Evolutionary conservation across 2,113 vertebrate genomes (phyloP), one percentile per base, ranked within the genome.

Genomic region (Thamnophis sirtalis): DNA sequence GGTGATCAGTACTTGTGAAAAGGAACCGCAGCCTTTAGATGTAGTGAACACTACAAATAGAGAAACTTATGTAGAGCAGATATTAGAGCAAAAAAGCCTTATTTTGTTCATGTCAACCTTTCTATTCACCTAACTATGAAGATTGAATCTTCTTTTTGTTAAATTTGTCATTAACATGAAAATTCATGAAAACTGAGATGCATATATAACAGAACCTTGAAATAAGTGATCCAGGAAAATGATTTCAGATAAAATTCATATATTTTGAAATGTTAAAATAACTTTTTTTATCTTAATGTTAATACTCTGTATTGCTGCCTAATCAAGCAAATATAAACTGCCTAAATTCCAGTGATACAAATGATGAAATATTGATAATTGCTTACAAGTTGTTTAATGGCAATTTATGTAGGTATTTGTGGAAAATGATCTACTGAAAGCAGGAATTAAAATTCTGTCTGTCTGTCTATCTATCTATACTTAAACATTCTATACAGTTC

Each of bases 1-100:
- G 94, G 93, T 95, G 95, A 91, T 63, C 92, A 68, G 87, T 33
- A 88, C 93, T 89, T 94, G 94, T 92, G 90, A 94, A 93, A 96
- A 86, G 93, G 86, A 93, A 93, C 49, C 84, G 93, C 6, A 13
- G 85, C 0, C 94, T 94, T 89, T 9, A 22, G 93, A 88, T 22
- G 2, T 89, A 2, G 2, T 48, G 90, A 89, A 56, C 15, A 0
- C 90, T 93, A 28, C 0, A 56, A 88, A 96, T 95, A 96, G 94
- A 93, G 17, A 0, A 68, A 93, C 93, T 93, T 94, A 91, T 91
- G 94, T 93, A 89, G 1, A 15, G 7, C 51, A 24, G 24, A 10
- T 54, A 91, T 84, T 9, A 90, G 49, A 92, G 91, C 60, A 92
- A 89, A 68, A 91, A 94, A 33, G 13, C 90, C 60, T 68, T 0